Percentiles rank a stretch among this genome's conserved stretches.
Evolutionary conservation across 1,140 invertebrate genomes (phyloP).

Genomic region (Apis cerana): DNA sequence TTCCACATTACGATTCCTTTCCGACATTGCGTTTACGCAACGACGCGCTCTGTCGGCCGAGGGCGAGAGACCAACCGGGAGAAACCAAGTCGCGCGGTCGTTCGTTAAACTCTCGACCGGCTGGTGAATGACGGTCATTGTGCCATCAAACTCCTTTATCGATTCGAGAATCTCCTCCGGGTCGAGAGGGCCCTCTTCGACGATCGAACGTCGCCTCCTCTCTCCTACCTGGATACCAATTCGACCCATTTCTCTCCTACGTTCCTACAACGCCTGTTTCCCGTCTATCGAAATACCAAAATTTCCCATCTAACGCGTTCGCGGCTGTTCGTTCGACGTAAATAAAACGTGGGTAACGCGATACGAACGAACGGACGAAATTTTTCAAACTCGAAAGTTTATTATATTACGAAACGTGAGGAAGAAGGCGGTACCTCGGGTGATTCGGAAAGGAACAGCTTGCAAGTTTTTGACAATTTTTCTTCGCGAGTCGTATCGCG

Average conservation of each 20-base stretch:
- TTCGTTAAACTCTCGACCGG: constrained; percentile 42
- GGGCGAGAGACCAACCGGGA: constrained; percentile 18
- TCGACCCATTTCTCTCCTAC: background rate
- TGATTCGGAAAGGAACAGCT: too few species aligned
- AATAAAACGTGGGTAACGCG: too few species aligned
- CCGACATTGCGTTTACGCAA: constrained; percentile 64
- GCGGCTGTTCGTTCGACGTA: too few species aligned
- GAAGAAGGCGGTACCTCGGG: too few species aligned
- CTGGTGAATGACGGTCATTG: constrained; percentile 44
- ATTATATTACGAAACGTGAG: too few species aligned
- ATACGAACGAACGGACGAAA: too few species aligned
- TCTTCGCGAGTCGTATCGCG: background rate
- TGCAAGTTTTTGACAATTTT: background rate
- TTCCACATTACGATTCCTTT: constrained; percentile 63
- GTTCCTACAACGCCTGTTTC: too few species aligned
- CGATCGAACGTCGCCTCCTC: background rate
- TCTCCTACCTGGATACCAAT: background rate
- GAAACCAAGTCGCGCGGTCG: constrained; percentile 45
- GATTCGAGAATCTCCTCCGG: constrained; percentile 4
- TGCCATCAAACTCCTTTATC: constrained; percentile 41
- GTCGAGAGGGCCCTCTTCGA: background rate
- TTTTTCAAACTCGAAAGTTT: too few species aligned
- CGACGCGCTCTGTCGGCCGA: constrained; percentile 43
- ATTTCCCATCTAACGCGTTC: too few species aligned
- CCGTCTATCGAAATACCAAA: too few species aligned